These are phyloP conservation scores for Thyatira batis DNA, from an alignment of 2,888 invertebrate genomes.

Conservation along the genomic window DNA sequence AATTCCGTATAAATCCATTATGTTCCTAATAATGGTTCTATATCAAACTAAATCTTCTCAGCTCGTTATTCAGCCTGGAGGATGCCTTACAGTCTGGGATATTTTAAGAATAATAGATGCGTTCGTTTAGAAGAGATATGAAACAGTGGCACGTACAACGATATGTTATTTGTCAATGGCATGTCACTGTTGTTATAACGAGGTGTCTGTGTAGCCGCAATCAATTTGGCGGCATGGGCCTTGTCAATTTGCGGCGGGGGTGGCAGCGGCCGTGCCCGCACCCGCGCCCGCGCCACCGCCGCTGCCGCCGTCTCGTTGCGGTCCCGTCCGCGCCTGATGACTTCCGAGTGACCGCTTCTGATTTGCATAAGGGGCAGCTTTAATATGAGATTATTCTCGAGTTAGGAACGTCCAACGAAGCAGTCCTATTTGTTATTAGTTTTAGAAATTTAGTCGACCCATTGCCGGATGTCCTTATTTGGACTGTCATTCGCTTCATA, in stretches of 20 bases:
- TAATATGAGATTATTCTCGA: slow-evolving; percentile 78
- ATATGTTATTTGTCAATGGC: slow-evolving; percentile 38
- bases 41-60: background rate
- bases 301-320: slow-evolving; percentile 21
- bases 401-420: slow-evolving; percentile 58
- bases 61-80: background rate
- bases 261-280: slow-evolving; percentile 23
- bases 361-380: slow-evolving; percentile 79
- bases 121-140: slow-evolving; percentile 10
- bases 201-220: slow-evolving; percentile 62
- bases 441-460: slow-evolving; percentile 70
- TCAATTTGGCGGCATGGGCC: slow-evolving; percentile 65
- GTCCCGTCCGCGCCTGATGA: slow-evolving; percentile 58
- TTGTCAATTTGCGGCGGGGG: slow-evolving; percentile 68
- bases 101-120: slow-evolving; percentile 7
- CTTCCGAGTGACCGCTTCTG: slow-evolving; percentile 78
- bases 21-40: background rate
- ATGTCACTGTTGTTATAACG: slow-evolving; percentile 57
- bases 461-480: slow-evolving; percentile 57
- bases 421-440: slow-evolving; percentile 72
- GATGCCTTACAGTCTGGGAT: background rate
- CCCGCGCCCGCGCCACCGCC: too few species aligned
- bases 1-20: too few species aligned
- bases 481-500: slow-evolving; percentile 53
- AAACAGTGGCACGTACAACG: slow-evolving; percentile 28